These are phyloP conservation scores for Sporophila hypoxantha DNA, from an alignment of 2,113 vertebrate genomes.

Conservation along the genomic window DNA sequence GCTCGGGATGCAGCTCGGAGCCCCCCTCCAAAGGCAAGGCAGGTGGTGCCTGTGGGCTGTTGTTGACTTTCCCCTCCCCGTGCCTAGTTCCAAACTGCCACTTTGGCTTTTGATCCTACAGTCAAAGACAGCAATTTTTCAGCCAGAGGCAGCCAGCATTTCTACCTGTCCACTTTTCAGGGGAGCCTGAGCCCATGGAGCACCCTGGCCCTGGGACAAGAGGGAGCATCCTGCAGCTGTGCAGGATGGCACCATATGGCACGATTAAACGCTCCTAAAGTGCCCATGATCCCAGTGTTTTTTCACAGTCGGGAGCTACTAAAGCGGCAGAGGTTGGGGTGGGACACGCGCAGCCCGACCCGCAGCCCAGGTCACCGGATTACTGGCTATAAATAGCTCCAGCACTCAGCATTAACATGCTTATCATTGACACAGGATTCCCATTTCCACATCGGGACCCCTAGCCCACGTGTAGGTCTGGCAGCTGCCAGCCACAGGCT, in stretches of 20 bases:
- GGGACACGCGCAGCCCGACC: neutral
- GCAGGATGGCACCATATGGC: neutral
- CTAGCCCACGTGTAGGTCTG: neutral
- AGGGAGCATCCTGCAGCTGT: neutral
- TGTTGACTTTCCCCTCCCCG: fast-evolving
- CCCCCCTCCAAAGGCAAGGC: neutral
- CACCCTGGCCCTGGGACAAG: fast-evolving
- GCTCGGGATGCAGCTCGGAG: fast-evolving
- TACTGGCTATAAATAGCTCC: constrained; percentile 11
- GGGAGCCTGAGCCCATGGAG: neutral
- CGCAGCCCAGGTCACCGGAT: constrained; percentile 38
- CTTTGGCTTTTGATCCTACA: neutral
- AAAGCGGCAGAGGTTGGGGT: neutral
- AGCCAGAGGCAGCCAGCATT: neutral
- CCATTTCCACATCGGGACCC: neutral
- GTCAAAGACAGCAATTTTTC: neutral
- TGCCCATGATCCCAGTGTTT: fast-evolving
- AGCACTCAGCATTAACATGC: neutral
- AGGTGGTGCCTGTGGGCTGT: fast-evolving
- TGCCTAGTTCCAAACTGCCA: neutral
- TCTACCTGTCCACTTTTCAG: fast-evolving
- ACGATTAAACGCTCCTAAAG: neutral
- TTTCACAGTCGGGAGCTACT: neutral
- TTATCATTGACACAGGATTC: neutral
- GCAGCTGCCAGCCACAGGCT: neutral